Percentiles rank a stretch among this genome's conserved stretches.
Conservation (phyloP, 2,797 vertebrate species). For the Tauraco hartlaubi region DNA sequence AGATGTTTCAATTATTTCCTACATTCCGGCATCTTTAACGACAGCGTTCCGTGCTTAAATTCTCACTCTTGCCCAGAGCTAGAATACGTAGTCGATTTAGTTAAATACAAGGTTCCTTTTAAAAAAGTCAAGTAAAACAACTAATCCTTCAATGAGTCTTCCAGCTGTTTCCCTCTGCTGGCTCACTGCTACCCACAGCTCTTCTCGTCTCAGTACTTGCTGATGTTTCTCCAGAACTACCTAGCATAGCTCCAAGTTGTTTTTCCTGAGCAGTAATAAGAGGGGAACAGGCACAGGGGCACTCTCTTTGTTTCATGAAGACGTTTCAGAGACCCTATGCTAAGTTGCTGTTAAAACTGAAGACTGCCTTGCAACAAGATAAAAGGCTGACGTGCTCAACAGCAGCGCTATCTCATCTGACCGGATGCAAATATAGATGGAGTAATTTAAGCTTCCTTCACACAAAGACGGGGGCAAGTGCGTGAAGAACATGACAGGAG, state of each 20-base stretch:
- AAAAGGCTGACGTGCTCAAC: not conserved
- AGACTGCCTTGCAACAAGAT: not conserved
- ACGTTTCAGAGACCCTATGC: not conserved
- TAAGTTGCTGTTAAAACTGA: not conserved
- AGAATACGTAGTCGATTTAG: not conserved
- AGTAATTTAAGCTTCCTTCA: not conserved
- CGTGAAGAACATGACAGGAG: not conserved
- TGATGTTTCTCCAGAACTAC: not conserved
- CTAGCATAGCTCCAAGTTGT: not conserved
- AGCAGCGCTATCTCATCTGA: not conserved
- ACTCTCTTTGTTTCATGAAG: not conserved
- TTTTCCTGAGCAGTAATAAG: not conserved
- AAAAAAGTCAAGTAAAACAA: not conserved
- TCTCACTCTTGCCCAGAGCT: not conserved
- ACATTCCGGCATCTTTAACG: not conserved
- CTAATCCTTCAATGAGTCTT: not conserved
- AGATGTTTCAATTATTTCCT: not conserved
- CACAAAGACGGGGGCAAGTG: not conserved
- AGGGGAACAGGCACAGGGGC: not conserved
- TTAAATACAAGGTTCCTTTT: not conserved
- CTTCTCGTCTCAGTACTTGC: not conserved
- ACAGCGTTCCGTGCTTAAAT: not conserved
- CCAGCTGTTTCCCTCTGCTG: not conserved
- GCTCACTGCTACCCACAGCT: not conserved
- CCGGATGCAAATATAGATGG: not conserved